These are phyloP conservation scores for Campylomormyrus tamandua DNA, from an alignment of 2,113 vertebrate species.

Conservation along the genomic window DNA sequence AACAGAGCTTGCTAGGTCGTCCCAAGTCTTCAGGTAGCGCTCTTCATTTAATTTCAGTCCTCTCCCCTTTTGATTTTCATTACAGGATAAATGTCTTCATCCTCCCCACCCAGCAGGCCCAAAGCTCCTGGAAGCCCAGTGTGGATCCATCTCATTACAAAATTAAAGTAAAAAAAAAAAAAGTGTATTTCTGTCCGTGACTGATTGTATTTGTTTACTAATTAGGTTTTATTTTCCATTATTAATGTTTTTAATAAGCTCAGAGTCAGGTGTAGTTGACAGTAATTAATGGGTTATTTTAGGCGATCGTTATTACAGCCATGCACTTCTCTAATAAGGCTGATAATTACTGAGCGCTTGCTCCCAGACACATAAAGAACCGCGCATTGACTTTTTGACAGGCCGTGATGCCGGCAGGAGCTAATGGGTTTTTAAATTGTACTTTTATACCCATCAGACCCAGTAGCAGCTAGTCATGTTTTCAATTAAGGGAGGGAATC, in stretches of 20 bases:
- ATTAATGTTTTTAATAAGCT: constrained; percentile 72
- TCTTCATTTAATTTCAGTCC: constrained; percentile 40
- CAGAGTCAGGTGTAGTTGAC: constrained; percentile 66
- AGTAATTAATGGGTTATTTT: constrained; percentile 75
- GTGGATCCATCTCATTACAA: constrained; percentile 3
- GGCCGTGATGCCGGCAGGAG: constrained; percentile 54
- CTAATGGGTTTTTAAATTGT: constrained; percentile 74
- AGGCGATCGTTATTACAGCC: constrained; percentile 64
- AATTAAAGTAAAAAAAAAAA: constrained; percentile 21
- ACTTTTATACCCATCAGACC: constrained; percentile 65
- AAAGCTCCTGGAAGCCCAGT: background rate
- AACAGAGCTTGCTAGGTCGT: background rate
- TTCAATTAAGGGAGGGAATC: constrained; percentile 62
- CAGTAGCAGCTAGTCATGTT: constrained; percentile 62
- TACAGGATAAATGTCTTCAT: constrained; percentile 23
- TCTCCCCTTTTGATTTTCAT: constrained; percentile 44
- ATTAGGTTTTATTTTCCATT: constrained; percentile 68
- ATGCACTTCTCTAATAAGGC: constrained; percentile 63
- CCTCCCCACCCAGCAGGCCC: background rate
- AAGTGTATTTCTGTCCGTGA: constrained; percentile 43
- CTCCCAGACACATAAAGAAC: constrained; percentile 66
- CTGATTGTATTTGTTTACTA: constrained; percentile 71
- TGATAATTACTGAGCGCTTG: constrained; percentile 71
- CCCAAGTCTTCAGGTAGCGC: constrained; percentile 29
- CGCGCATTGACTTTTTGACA: constrained; percentile 71